Percentiles rank a stretch among this genome's conserved stretches.
Evolutionary conservation across 2,888 invertebrate species (phyloP).

Genomic region (Tetranychus truncatus): DNA sequence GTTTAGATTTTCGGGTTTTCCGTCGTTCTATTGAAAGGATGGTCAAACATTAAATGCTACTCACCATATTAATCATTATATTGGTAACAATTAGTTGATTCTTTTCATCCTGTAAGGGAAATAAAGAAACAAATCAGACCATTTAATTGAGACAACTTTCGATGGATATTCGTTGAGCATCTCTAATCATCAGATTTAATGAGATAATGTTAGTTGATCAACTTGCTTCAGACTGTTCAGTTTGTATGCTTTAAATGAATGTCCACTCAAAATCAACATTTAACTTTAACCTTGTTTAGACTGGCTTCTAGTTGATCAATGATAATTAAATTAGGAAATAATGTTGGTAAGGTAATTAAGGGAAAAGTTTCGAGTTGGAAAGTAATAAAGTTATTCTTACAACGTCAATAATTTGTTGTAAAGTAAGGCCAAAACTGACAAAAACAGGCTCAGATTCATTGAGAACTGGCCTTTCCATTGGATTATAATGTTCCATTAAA

Average conservation of each 20-base stretch:
- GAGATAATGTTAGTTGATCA: too few species aligned
- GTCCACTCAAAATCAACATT: too few species aligned
- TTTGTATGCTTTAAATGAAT: too few species aligned
- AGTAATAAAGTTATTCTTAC: neutral
- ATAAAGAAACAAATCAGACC: neutral
- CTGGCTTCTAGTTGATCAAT: too few species aligned
- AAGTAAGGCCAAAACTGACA: conserved; percentile 85
- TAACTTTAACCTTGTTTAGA: too few species aligned
- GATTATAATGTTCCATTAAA: conserved; percentile 79
- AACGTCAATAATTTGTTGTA: conserved; percentile 93
- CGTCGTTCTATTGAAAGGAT: too few species aligned
- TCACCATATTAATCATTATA: conserved; percentile 95
- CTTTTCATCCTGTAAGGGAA: conserved; percentile 70
- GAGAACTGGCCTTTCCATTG: conserved; percentile 78
- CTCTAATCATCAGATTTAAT: too few species aligned
- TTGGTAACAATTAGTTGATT: conserved; percentile 95
- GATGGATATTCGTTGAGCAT: too few species aligned
- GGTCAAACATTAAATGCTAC: conserved; percentile 34
- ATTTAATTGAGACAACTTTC: too few species aligned
- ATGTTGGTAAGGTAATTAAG: neutral
- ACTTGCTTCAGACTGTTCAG: too few species aligned
- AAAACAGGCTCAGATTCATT: conserved; percentile 88
- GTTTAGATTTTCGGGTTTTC: too few species aligned
- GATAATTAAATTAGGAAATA: conserved; percentile 4
- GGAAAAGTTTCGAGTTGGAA: too few species aligned